Evolutionary conservation across 2,888 invertebrate species (phyloP).

Genomic region (Sinhomidia bicolor): DNA sequence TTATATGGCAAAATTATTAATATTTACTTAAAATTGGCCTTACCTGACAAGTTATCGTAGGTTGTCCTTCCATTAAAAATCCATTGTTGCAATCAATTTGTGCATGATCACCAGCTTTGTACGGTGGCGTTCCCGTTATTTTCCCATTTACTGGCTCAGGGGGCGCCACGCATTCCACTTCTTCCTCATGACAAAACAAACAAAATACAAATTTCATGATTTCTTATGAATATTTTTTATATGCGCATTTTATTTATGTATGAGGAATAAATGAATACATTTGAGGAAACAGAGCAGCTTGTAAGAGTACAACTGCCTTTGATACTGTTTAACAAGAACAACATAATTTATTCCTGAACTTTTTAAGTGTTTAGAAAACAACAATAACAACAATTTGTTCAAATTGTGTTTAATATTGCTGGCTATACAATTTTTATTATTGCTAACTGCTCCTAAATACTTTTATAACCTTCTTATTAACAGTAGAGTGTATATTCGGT

Average conservation of each 20-base stretch:
- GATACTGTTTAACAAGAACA: conserved; percentile 45
- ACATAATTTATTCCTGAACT: conserved; percentile 57
- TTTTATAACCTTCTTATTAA: background rate
- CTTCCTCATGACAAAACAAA: too few species aligned
- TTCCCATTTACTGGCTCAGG: conserved; percentile 89
- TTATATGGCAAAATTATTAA: too few species aligned
- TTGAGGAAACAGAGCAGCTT: background rate
- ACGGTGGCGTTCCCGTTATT: conserved; percentile 88
- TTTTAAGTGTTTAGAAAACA: conserved; percentile 39
- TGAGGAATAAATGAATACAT: conserved; percentile 36
- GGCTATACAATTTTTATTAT: conserved; percentile 1
- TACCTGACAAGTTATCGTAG: conserved; percentile 94
- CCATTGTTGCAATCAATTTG: conserved; percentile 94
- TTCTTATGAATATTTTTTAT: too few species aligned
- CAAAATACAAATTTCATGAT: conserved; percentile 1
- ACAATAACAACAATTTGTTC: conserved; percentile 34
- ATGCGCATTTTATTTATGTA: conserved; percentile 33
- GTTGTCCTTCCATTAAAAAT: conserved; percentile 93
- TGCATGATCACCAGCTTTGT: conserved; percentile 91
- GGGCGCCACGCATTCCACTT: conserved; percentile 90
- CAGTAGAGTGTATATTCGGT: background rate
- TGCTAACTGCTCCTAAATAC: background rate
- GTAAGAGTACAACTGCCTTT: background rate
- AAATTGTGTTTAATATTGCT: conserved; percentile 24
- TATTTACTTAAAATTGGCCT: too few species aligned